Evolutionary conservation across 2,113 vertebrate species (phyloP).

Genomic region (Bagarius yarrelli): DNA sequence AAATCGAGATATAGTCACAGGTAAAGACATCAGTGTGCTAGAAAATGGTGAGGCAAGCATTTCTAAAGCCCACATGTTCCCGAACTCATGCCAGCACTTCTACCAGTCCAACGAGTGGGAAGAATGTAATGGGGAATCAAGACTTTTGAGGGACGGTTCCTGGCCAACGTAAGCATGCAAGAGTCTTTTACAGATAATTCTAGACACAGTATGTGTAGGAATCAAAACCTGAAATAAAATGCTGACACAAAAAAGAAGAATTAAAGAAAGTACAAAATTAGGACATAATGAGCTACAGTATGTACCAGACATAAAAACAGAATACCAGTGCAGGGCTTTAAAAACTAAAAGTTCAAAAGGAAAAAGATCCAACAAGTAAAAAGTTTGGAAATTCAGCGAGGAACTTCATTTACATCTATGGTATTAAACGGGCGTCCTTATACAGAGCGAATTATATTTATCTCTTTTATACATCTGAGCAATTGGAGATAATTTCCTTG

Average conservation of each 20-base stretch:
- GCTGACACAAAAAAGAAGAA: background rate
- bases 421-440: too few relatives aligned
- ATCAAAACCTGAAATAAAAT: background rate
- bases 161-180: slow-evolving; percentile 9
- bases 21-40: slow-evolving; percentile 60
- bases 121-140: slow-evolving; percentile 49
- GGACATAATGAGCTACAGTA: slow-evolving; percentile 5
- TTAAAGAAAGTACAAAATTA: background rate
- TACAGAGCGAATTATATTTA: too few relatives aligned
- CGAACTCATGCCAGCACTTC: slow-evolving; percentile 25
- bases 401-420: too few relatives aligned
- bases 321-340: too few relatives aligned
- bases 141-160: slow-evolving; percentile 5
- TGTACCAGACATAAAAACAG: too few relatives aligned
- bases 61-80: slow-evolving; percentile 38
- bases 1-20: slow-evolving; percentile 40
- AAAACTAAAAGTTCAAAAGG: too few relatives aligned
- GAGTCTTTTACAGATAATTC: slow-evolving; percentile 12
- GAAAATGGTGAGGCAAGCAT: slow-evolving; percentile 40
- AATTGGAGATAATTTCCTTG: too few relatives aligned
- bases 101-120: slow-evolving; percentile 44
- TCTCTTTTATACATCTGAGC: too few relatives aligned
- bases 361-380: too few relatives aligned
- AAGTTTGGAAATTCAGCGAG: too few relatives aligned
- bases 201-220: background rate